phyloP scores from a whole-genome alignment of 2,113 vertebrate species.

The Mus musculus region DNA sequence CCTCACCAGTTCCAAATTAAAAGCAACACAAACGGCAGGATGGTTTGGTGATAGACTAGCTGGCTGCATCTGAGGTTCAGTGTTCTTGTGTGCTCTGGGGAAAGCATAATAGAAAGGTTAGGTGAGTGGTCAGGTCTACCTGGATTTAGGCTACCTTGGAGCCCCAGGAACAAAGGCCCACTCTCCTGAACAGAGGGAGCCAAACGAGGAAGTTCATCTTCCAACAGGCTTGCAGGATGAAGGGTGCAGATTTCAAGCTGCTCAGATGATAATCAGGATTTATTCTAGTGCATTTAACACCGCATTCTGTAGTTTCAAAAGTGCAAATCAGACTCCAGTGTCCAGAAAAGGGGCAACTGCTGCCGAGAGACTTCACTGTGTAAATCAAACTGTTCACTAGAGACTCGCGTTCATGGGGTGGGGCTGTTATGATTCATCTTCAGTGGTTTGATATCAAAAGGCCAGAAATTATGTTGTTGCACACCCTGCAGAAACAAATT shows the following conservation, averaged over 20 bases:
- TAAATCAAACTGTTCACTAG: conserved; percentile 59
- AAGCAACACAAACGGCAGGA: neutral
- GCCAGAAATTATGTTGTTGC: neutral
- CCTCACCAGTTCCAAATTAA: neutral
- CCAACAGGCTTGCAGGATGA: neutral
- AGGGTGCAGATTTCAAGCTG: neutral
- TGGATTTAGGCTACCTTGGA: accelerated
- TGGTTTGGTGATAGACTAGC: neutral
- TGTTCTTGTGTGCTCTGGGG: neutral
- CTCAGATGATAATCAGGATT: conserved; percentile 36
- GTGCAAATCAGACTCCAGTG: conserved; percentile 35
- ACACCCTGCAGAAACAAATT: conserved; percentile 16
- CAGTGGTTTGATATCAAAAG: conserved; percentile 62
- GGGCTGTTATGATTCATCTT: neutral
- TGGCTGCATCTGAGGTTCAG: neutral
- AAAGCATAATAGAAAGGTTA: neutral
- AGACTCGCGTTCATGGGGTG: neutral
- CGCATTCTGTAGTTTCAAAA: neutral
- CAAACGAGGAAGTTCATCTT: neutral
- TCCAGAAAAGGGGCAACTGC: conserved; percentile 40
- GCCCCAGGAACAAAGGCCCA: neutral
- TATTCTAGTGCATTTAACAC: neutral
- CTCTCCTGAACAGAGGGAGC: neutral
- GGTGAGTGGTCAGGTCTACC: neutral
- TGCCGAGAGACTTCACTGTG: neutral